A percentile compares a stretch with the other conserved stretches of the same genome.
Evolutionary conservation across 2,797 vertebrate genomes (phyloP).

Genomic region (Orestias chungarensis): DNA sequence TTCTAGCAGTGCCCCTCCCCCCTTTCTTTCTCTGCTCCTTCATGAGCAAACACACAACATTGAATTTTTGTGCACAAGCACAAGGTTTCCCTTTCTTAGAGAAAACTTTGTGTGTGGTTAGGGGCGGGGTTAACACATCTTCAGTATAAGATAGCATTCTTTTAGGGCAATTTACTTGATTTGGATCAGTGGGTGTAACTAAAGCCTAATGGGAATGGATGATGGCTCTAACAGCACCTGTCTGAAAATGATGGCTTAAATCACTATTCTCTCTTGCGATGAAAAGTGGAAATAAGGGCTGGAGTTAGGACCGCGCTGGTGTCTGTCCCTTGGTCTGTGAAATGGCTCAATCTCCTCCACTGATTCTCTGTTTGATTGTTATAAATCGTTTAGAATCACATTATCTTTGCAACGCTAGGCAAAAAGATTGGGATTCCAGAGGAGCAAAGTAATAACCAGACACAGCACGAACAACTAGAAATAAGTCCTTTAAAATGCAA

Average conservation of each 20-base stretch:
- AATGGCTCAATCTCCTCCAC: conserved; percentile 71
- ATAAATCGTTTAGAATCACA: conserved; percentile 74
- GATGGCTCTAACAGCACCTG: conserved; percentile 68
- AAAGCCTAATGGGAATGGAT: conserved; percentile 75
- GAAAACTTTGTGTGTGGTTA: conserved; percentile 39
- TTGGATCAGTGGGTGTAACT: conserved; percentile 65
- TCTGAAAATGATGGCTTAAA: conserved; percentile 73
- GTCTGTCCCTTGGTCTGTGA: conserved; percentile 70
- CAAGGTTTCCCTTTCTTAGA: conserved; percentile 22
- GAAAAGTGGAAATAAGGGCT: conserved; percentile 69
- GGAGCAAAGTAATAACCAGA: neutral
- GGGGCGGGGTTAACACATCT: conserved; percentile 31
- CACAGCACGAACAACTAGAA: no score
- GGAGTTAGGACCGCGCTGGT: conserved; percentile 65
- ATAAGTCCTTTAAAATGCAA: no score
- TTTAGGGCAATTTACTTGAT: conserved; percentile 51
- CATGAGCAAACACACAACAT: conserved; percentile 32
- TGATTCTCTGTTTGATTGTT: conserved; percentile 66
- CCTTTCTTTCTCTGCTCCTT: conserved; percentile 25
- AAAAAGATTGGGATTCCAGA: conserved; percentile 35
- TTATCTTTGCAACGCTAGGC: conserved; percentile 64
- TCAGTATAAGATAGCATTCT: conserved; percentile 41
- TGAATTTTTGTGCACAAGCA: neutral
- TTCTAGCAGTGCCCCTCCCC: conserved; percentile 16
- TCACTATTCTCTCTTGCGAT: conserved; percentile 72